Percentiles rank a stretch among this genome's conserved stretches.
These are phyloP conservation scores for Sinocyclocheilus anshuiensis DNA, from an alignment of 2,113 vertebrate species.

Conservation along the genomic window DNA sequence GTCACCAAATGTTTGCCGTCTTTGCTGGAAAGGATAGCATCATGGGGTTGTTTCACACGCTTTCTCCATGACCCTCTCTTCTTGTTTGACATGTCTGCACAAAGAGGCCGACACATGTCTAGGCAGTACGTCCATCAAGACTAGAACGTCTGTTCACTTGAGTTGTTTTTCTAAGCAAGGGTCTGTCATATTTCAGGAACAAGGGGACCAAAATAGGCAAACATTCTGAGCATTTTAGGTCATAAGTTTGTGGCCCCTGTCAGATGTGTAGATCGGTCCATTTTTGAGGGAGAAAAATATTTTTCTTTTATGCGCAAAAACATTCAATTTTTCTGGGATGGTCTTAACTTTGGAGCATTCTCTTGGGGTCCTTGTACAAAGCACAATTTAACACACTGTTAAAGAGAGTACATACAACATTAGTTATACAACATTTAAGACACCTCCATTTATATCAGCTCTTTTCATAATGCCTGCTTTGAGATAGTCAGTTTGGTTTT, in stretches of 20 bases:
- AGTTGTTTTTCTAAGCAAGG: slow-evolving; percentile 16
- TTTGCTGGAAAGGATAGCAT: slow-evolving; percentile 3
- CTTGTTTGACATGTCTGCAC: slow-evolving; percentile 16
- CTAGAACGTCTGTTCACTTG: slow-evolving; percentile 4
- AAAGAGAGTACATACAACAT: slow-evolving; percentile 44
- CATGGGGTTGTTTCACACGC: neutral
- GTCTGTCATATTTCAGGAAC: neutral
- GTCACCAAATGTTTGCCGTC: slow-evolving; percentile 28
- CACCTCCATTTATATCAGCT: slow-evolving; percentile 31
- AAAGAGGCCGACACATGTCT: slow-evolving; percentile 13
- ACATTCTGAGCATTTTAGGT: neutral
- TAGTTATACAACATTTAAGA: slow-evolving; percentile 52
- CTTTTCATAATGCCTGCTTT: slow-evolving; percentile 23
- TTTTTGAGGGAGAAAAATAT: neutral
- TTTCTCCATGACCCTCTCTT: slow-evolving; percentile 8
- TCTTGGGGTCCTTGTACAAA: slow-evolving; percentile 18
- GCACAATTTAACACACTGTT: slow-evolving; percentile 42
- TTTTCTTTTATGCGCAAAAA: neutral
- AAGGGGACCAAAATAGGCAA: neutral
- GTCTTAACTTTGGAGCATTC: slow-evolving; percentile 12
- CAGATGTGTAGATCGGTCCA: slow-evolving; percentile 4
- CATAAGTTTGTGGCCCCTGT: neutral
- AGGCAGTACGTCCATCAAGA: slow-evolving; percentile 26
- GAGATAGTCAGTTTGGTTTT: slow-evolving; percentile 23
- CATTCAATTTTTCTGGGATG: neutral